phyloP scores from a whole-genome alignment of 2,888 invertebrate species.

The Pelosia muscerda region DNA sequence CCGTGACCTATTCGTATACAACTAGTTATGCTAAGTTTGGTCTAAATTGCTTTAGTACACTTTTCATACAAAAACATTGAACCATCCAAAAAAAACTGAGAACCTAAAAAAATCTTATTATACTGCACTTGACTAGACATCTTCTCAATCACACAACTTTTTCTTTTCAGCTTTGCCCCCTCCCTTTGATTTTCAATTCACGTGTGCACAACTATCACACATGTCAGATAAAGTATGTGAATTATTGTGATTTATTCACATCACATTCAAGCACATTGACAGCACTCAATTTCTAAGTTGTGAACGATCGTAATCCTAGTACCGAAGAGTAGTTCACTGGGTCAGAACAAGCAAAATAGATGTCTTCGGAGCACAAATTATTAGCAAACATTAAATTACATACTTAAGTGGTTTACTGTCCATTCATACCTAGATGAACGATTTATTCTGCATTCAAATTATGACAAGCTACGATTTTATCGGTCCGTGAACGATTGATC shows the following conservation, averaged over 20 bases:
- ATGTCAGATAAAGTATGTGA: neutral
- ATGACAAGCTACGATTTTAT: constrained; percentile 33
- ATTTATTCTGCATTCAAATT: constrained; percentile 39
- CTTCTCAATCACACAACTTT: neutral
- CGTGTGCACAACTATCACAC: neutral
- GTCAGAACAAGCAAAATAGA: constrained; percentile 38
- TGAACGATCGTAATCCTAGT: constrained; percentile 5
- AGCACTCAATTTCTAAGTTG: neutral
- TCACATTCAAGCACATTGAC: neutral
- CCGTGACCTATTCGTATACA: too few species aligned
- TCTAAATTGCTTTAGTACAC: too few species aligned
- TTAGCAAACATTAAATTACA: constrained; percentile 36
- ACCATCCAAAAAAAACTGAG: neutral
- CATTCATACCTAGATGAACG: constrained; percentile 13
- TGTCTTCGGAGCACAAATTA: constrained; percentile 38
- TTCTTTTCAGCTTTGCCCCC: neutral
- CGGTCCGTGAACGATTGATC: constrained; percentile 18
- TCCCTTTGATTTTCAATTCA: neutral
- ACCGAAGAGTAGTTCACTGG: constrained; percentile 20
- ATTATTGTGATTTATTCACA: neutral
- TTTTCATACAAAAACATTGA: too few species aligned
- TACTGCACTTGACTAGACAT: neutral
- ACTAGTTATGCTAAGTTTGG: too few species aligned
- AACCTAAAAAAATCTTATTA: neutral
- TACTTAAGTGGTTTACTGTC: too few species aligned